Base-by-base conservation (phyloP, 2,113 vertebrate genomes). In the Rattus rattus region DNA sequence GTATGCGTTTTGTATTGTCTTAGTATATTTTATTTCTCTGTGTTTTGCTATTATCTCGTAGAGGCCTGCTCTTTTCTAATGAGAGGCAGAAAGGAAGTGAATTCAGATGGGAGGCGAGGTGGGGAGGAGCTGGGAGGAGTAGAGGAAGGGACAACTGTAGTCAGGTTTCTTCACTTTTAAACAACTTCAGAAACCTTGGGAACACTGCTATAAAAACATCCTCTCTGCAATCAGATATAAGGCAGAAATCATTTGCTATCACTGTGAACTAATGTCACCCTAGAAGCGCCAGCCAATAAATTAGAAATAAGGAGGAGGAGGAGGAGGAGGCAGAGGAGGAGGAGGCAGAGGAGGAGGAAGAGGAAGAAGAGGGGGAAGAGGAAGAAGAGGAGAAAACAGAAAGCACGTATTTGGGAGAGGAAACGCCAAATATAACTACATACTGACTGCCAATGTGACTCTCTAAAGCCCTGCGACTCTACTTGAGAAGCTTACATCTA, bases 221-320 rank as follows among this genome's bases (percentile, higher is more conserved):
- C 7, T 65, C 61, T 92, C 94, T 96, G 94, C 43, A 94, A 73
- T 65, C 2, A 88, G 80, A 83, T 28, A 30, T 14, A 88, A 95
- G 47, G 47, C 49, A 92, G 90, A 63, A 90, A 75, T 75, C 22
- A 47, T 69, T 43, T 89, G 12, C 63, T 61, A 63, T n/a, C 24
- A 70, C 20, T 16, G 20, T 67, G 47, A 92, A 56, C 52, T 90
- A 87, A 61, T 80, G 90, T 88, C 69, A 69, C 61, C 90, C 61
- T 39, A 54, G 20, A 67, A 84, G 24, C 73, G n/a, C 54, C 80
- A 61, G 28, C 56, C 85, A 85, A 26, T 43, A 92, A 90, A 94
- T 67, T 33, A 88, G 8, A 67, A 14, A 94, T 39, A 26, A 28
- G 89, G 13, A 36, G 8, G 70, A 73, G 2, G 19, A 73, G 20